These are phyloP conservation scores for Hypercompe scribonia DNA, from an alignment of 2,888 invertebrate genomes.

Conservation along the genomic window DNA sequence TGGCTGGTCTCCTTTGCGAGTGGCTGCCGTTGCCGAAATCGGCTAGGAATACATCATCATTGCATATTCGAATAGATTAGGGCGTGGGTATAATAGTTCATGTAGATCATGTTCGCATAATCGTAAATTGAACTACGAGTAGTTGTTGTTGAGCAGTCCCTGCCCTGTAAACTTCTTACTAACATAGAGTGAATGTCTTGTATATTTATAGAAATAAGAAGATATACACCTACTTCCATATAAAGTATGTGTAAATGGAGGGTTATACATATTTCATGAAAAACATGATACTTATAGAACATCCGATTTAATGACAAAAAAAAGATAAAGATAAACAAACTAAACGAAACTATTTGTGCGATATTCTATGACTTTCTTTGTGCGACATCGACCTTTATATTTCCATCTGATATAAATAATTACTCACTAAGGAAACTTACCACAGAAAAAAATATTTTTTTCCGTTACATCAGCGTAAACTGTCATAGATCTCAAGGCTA, in stretches of 20 bases:
- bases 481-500: conserved; percentile 10
- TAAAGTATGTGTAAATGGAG: no score
- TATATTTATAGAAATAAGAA: no score
- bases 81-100: neutral
- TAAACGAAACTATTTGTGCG: neutral
- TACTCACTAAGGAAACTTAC: conserved; percentile 11
- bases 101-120: neutral
- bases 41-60: no score
- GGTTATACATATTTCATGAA: no score
- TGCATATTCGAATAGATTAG: neutral
- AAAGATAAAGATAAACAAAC: neutral
- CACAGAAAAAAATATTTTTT: neutral
- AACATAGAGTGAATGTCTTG: no score
- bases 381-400: neutral
- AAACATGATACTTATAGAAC: no score
- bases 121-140: neutral
- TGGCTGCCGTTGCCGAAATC: no score
- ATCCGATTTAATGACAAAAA: no score
- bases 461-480: conserved; percentile 1
- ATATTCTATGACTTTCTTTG: neutral
- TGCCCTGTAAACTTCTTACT: neutral
- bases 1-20: no score
- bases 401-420: neutral
- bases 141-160: neutral
- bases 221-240: no score